Base-by-base conservation (phyloP, 2,113 vertebrate genomes). In the Craseonycteris thonglongyai region DNA sequence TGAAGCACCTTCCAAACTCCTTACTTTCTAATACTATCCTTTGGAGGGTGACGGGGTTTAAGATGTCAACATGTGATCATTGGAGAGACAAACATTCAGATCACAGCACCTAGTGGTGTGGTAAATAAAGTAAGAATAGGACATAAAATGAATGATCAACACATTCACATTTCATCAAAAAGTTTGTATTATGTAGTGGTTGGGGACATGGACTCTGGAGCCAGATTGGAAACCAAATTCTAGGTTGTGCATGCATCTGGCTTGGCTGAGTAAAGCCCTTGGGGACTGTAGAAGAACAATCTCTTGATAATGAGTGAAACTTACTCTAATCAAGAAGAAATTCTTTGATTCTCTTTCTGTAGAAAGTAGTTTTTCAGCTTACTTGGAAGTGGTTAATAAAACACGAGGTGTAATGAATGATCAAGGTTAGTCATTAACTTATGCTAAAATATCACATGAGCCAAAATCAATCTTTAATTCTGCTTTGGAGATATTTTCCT, bases 381-480 rank as follows among this genome's bases (percentile, higher is more conserved):
- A 72, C 65, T 63, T 69, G 66, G 54, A 88, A n/a, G 78, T 28
- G 40, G 42, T 79, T 86, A 59, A 68, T 85, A 65, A 66, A 51
- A 89, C 0, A 0, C 1, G 15, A 75, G 11, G 6, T 33, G 1
- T 69, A 71, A 85, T 69, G 63, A 63, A 19, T 33, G 12, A 13
- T 79, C 49, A 92, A 75, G 40, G 51, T 18, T 26, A 49, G 15
- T 61, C 35, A 42, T 33, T 72, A 61, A 61, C 81, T 90, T 68
- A 58, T 4, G 1, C 33, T 54, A 35, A 63, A 80, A 28, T 42
- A 8, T 65, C 7, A 0, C 12, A 42, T 47, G 42, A 79, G 24
- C 11, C 21, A 45, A 85, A 85, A 68, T 91, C 56, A 51, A 58
- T 95, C 87, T 72, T 94, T 45, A 93, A 49, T 79, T 85, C 47